Base-by-base conservation (phyloP, 1,140 invertebrate species). In the Bilobella aurantiaca region DNA sequence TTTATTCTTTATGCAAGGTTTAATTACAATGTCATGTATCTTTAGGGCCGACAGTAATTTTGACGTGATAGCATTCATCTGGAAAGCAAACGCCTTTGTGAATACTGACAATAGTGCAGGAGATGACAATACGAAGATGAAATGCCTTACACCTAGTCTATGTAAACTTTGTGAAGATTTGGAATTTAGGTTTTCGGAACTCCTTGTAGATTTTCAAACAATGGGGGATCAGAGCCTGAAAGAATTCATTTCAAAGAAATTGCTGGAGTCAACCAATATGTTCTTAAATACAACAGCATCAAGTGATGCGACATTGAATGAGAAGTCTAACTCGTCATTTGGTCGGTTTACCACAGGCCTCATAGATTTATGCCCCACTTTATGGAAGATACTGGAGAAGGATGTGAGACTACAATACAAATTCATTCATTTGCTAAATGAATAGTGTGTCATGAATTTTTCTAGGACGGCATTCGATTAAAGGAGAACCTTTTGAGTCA, bases 371-470 rank as follows among this genome's bases (percentile, higher is more conserved):
- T 68, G 59, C 34, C 64, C 68, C 8, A 70, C 64, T 34, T 32
- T 73, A 5, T 73, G 71, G 71, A 73, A 73, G 30, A 37, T 70
- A 2, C n/a, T 71, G 8, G 56, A 66, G 5, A 65, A 68, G 46
- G 58, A 68, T 63, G 68, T 69, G 64, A 61, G 62, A 28, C 30
- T 23, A 58, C 63, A 46, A 46, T 3, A 60, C 16, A 12, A 46
- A 49, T 47, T 8, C 8, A 12, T 42, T 12, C 8, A 42, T 12
- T 42, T 42, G 8, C 34, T 47, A 21, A 60, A 16, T 66, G 23
- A 49, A 8, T 27, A 27, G 56, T 56, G 60, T 63, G 29, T 27
- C 32, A 27, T 34, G 58, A 58, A 58, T 23, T 62, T 58, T 64
- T 47, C 16, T 34, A 72, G 68, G 71, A 72, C 23, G 64, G 27